Evolutionary conservation across 2,113 vertebrate species (phyloP).

Genomic region (Cacatua alba): DNA sequence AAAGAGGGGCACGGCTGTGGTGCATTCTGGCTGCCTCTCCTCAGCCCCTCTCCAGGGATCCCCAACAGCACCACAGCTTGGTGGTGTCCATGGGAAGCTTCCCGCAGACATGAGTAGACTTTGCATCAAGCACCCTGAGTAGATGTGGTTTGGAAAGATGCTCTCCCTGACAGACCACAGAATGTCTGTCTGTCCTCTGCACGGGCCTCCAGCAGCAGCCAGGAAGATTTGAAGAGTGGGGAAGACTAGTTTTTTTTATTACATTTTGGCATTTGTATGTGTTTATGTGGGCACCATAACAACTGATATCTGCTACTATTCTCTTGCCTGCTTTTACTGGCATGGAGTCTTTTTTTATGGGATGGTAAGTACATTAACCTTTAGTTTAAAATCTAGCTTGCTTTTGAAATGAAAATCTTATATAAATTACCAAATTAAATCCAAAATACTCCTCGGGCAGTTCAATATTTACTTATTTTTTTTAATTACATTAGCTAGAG

Average conservation of each 20-base stretch:
- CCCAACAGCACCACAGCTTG: neutral
- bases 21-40: neutral
- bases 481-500: slow-evolving; percentile 21
- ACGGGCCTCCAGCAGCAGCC: neutral
- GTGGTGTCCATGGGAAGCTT: neutral
- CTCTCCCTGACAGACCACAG: neutral
- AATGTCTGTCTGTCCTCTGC: neutral
- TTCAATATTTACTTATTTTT: slow-evolving; percentile 30
- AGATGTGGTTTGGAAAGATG: neutral
- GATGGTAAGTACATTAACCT: neutral
- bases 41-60: neutral
- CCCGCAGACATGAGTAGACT: neutral
- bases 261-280: neutral
- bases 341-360: neutral
- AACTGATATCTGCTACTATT: neutral
- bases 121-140: accelerated
- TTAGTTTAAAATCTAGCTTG: neutral
- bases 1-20: neutral
- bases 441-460: neutral
- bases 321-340: neutral
- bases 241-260: neutral
- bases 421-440: slow-evolving; percentile 34
- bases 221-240: neutral
- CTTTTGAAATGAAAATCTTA: neutral
- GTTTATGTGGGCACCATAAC: neutral